These are phyloP conservation scores for Miichthys miiuy DNA, from an alignment of 2,797 vertebrate genomes.

Conservation along the genomic window DNA sequence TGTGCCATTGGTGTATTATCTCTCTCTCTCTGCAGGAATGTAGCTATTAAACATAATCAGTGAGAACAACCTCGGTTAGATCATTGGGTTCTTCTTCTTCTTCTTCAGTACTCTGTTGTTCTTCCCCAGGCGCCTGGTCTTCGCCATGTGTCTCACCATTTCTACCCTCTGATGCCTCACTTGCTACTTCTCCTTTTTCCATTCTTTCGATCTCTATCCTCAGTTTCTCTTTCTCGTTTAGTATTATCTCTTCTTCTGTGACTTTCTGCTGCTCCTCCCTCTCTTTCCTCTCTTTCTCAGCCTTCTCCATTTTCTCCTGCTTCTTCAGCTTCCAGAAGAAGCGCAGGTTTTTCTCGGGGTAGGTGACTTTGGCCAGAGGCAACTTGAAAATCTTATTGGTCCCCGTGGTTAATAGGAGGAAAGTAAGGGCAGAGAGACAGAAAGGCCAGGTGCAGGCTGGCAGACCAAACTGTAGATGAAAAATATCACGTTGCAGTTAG, in stretches of 20 bases:
- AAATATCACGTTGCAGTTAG: background rate
- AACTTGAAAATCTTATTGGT: slow-evolving; percentile 89
- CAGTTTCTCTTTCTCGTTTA: slow-evolving; percentile 65
- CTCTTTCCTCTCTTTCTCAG: slow-evolving; percentile 53
- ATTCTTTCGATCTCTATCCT: slow-evolving; percentile 50
- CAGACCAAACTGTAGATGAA: slow-evolving; percentile 88
- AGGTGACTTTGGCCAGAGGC: slow-evolving; percentile 91
- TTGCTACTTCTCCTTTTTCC: slow-evolving; percentile 32
- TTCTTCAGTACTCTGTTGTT: background rate
- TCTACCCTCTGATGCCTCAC: background rate
- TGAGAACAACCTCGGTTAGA: background rate
- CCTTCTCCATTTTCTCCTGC: slow-evolving; percentile 72
- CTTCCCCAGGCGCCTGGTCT: background rate
- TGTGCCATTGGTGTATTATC: background rate
- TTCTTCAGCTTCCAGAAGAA: slow-evolving; percentile 87
- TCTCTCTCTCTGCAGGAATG: slow-evolving; percentile 4
- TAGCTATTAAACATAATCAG: slow-evolving; percentile 20
- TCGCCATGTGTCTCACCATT: background rate
- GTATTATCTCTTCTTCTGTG: slow-evolving; percentile 15
- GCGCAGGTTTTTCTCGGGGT: slow-evolving; percentile 93
- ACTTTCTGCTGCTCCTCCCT: slow-evolving; percentile 49
- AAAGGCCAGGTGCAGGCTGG: slow-evolving; percentile 96
- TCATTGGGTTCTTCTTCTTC: slow-evolving; percentile 2
- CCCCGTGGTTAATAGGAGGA: slow-evolving; percentile 92
- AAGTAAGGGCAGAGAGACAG: slow-evolving; percentile 92